Percentiles rank a stretch among this genome's conserved stretches.
Evolutionary conservation across 1,140 invertebrate genomes (phyloP).

Genomic region (Neodiprion fabricii): DNA sequence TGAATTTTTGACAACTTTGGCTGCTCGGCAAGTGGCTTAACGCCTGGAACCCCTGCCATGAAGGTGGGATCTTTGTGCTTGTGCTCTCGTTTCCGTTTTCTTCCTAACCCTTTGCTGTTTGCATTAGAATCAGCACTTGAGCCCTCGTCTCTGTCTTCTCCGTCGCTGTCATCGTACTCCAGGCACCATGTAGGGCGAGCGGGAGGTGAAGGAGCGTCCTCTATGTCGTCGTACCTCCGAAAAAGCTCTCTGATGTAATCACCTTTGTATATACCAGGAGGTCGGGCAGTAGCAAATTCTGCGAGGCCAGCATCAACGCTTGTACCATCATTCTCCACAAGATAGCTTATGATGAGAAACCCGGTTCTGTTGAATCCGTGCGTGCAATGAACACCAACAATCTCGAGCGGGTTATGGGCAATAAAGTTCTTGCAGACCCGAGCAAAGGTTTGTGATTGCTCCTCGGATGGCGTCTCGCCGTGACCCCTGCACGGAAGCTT

Average conservation of each 20-base stretch:
- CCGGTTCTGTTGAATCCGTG: conserved; percentile 99
- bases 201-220: conserved; percentile 76
- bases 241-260: conserved; percentile 79
- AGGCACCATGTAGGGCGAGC: conserved; percentile 83
- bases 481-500: conserved; percentile 90
- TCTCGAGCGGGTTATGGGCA: conserved; percentile 76
- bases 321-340: conserved; percentile 81
- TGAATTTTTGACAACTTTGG: conserved; percentile 75
- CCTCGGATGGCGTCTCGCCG: conserved; percentile 76
- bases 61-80: conserved; percentile 72
- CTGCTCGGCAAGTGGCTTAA: conserved; percentile 68
- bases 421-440: conserved; percentile 81
- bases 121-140: conserved; percentile 27
- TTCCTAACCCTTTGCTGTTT: conserved; percentile 28
- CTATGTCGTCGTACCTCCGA: conserved; percentile 78
- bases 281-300: conserved; percentile 75
- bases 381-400: conserved; percentile 95
- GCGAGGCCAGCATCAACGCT: conserved; percentile 82
- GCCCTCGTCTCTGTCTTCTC: conserved; percentile 44
- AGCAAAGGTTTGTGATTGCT: conserved; percentile 83
- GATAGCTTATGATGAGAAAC: conserved; percentile 90
- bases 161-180: conserved; percentile 60
- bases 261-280: conserved; percentile 81
- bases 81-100: conserved; percentile 54
- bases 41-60: conserved; percentile 82